Evolutionary conservation across 2,113 vertebrate species (phyloP).

Genomic region (Mystacornis crossleyi): DNA sequence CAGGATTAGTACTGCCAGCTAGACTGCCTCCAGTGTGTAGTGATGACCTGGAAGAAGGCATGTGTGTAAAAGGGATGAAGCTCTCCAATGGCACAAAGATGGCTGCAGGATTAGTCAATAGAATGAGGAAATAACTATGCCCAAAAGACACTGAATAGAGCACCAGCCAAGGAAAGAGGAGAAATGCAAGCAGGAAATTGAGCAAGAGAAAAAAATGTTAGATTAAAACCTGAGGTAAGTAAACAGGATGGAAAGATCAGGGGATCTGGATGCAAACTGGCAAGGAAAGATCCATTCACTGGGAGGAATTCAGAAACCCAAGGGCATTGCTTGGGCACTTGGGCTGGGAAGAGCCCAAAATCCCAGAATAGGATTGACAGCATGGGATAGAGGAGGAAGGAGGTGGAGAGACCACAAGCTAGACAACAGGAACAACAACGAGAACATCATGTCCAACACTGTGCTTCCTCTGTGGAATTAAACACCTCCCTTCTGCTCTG

Average conservation of each 20-base stretch:
- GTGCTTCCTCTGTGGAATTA: not conserved
- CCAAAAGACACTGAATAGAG: not conserved
- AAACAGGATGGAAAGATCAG: not conserved
- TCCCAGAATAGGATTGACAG: conserved; percentile 12
- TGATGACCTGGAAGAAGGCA: not conserved
- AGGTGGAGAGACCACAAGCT: conserved; percentile 31
- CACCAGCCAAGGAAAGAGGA: not conserved
- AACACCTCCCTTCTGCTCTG: not conserved
- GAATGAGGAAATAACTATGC: not conserved
- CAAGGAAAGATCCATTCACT: not conserved
- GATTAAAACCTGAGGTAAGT: not conserved
- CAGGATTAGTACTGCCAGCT: not conserved
- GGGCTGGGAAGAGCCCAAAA: not conserved
- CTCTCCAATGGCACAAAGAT: not conserved
- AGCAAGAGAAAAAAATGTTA: conserved; percentile 2
- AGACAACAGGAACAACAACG: not conserved
- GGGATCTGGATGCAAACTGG: not conserved
- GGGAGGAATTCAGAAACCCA: not conserved
- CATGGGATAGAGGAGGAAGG: not conserved
- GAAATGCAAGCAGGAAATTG: not conserved
- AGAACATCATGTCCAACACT: conserved; percentile 13
- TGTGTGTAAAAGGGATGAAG: not conserved
- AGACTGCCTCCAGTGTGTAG: not conserved
- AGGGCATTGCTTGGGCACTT: not conserved
- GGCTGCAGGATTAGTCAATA: not conserved